Conservation (phyloP, 2,888 invertebrate species). For the Vanessa cardui region DNA sequence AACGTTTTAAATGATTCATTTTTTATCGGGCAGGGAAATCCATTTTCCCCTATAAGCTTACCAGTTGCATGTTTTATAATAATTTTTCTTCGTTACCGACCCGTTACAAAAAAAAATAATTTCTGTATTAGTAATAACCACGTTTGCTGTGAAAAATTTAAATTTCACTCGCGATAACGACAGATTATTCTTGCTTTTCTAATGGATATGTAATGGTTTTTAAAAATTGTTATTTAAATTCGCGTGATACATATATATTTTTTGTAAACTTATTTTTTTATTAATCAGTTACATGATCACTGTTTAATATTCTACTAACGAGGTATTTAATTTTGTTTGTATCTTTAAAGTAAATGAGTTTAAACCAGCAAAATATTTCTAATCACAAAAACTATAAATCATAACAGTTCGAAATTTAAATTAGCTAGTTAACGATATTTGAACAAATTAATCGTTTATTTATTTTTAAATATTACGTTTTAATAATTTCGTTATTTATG, state of each 20-base stretch:
- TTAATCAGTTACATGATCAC: background rate
- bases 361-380: background rate
- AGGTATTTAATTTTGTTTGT: too few species aligned
- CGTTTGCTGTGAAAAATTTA: constrained; percentile 35
- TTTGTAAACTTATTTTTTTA: background rate
- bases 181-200: background rate
- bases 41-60: constrained; percentile 31
- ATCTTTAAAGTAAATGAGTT: too few species aligned
- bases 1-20: constrained; percentile 28
- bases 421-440: background rate
- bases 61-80: constrained; percentile 59
- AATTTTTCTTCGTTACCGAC: constrained; percentile 61
- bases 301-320: background rate
- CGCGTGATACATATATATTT: background rate
- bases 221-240: too few species aligned
- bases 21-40: constrained; percentile 37
- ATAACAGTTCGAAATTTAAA: background rate
- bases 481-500: background rate
- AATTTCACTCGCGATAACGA: constrained; percentile 26
- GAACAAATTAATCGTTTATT: background rate
- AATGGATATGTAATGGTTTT: too few species aligned
- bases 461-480: background rate
- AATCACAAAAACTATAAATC: background rate
- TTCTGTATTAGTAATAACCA: constrained; percentile 53
- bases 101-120: constrained; percentile 64